These are phyloP conservation scores for Percina caprodes DNA, from an alignment of 2,113 vertebrate genomes.

Conservation along the genomic window DNA sequence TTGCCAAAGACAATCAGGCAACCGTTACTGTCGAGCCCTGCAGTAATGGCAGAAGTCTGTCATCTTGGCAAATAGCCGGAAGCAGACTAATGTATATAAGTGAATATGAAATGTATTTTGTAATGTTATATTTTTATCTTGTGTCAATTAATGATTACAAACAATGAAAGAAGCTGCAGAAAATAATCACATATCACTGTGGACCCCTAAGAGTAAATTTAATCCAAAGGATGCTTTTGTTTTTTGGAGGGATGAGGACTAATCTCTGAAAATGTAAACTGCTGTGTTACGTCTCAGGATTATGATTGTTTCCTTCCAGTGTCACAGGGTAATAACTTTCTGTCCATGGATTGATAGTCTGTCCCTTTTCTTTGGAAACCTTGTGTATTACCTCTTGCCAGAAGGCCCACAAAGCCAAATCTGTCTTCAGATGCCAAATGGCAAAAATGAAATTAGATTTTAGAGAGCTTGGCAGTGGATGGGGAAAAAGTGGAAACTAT, in stretches of 20 bases:
- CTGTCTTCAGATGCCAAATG: constrained; percentile 66
- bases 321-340: constrained; percentile 49
- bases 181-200: neutral
- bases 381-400: constrained; percentile 49
- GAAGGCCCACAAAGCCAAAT: constrained; percentile 50
- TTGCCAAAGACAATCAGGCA: too few relatives aligned
- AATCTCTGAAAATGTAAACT: constrained; percentile 9
- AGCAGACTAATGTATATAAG: constrained; percentile 7
- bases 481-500: constrained; percentile 50
- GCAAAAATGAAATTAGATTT: constrained; percentile 65
- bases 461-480: constrained; percentile 36
- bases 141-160: neutral
- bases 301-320: constrained; percentile 35
- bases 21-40: too few relatives aligned
- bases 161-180: neutral
- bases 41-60: neutral
- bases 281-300: neutral
- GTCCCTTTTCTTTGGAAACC: constrained; percentile 55
- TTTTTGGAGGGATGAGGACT: neutral
- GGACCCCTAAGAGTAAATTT: neutral
- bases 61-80: neutral
- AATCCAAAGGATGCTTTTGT: neutral
- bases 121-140: constrained; percentile 2
- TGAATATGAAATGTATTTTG: neutral
- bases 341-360: constrained; percentile 43